Evolutionary conservation across 2,888 invertebrate species (phyloP).

Genomic region (Dexiosoma caninum): DNA sequence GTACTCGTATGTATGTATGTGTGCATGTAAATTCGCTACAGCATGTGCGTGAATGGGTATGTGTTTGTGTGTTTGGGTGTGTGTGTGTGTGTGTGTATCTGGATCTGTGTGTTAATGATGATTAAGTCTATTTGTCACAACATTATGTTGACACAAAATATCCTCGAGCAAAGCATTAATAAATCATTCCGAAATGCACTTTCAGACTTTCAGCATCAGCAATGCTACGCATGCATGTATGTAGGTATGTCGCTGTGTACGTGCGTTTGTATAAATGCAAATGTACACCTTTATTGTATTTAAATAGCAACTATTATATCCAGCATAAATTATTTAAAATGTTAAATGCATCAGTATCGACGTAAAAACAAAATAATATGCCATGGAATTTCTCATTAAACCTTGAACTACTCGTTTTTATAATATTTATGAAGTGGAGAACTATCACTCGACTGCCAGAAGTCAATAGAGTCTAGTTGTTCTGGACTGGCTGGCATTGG

Average conservation of each 20-base stretch:
- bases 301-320: no score
- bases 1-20: neutral
- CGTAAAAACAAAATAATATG: no score
- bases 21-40: neutral
- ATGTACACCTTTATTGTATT: no score
- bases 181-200: slow-evolving; percentile 70
- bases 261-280: neutral
- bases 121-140: slow-evolving; percentile 66
- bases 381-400: no score
- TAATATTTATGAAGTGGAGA: no score
- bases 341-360: no score
- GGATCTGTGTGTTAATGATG: slow-evolving; percentile 34
- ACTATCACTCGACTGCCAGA: no score
- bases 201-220: slow-evolving; percentile 68
- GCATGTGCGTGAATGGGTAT: neutral
- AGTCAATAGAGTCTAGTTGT: no score
- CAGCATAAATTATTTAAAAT: no score
- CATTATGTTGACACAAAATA: slow-evolving; percentile 68
- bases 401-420: no score
- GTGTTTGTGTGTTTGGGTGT: neutral
- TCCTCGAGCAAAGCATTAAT: slow-evolving; percentile 68
- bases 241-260: neutral
- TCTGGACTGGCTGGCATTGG: no score
- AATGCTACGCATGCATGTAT: slow-evolving; percentile 39
- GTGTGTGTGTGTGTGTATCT: neutral